phyloP scores from a whole-genome alignment of 2,113 vertebrate species.

The Chloropsis hardwickii region DNA sequence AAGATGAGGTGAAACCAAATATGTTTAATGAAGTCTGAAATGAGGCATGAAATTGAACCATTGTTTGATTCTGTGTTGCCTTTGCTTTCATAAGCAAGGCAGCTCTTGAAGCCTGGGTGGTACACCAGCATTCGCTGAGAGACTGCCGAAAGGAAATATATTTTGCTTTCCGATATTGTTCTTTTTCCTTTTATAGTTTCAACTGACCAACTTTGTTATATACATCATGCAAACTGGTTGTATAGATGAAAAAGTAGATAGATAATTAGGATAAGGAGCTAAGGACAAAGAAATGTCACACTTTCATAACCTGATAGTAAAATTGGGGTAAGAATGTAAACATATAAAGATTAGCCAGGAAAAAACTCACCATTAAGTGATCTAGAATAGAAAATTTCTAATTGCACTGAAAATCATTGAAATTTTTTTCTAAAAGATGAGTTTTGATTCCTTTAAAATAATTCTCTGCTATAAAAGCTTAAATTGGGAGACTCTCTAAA shows the following conservation, averaged over 20 bases:
- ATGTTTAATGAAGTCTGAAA: conserved; percentile 42
- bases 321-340: neutral
- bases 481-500: neutral
- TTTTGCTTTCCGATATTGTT: neutral
- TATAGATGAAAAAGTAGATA: neutral
- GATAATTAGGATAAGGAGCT: neutral
- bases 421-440: neutral
- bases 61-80: conserved; percentile 32
- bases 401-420: neutral
- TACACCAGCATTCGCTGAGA: neutral
- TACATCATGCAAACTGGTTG: neutral
- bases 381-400: neutral
- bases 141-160: neutral
- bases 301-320: neutral
- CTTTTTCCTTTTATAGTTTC: neutral
- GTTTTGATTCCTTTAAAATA: neutral
- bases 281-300: neutral
- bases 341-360: neutral
- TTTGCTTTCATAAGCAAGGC: conserved; percentile 21
- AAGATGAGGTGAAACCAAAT: conserved; percentile 42
- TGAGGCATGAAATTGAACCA: conserved; percentile 40
- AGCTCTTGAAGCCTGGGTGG: conserved; percentile 16
- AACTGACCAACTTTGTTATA: neutral
- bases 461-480: neutral
- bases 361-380: neutral